phyloP scores from a whole-genome alignment of 2,797 vertebrate genomes.

The Diceros bicornis region DNA sequence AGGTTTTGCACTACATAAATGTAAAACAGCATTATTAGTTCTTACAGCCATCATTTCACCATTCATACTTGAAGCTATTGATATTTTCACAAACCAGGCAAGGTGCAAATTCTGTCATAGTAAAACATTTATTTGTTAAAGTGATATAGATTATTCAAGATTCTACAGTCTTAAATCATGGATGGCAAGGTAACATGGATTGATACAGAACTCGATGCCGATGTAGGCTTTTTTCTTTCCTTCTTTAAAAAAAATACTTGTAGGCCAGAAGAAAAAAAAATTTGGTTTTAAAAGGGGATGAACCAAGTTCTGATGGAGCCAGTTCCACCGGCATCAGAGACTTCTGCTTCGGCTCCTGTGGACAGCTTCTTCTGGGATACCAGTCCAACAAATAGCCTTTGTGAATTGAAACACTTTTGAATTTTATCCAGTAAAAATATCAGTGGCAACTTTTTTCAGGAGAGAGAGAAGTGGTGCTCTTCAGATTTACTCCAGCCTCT shows the following conservation, averaged over 20 bases:
- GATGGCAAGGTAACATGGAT: slow-evolving; percentile 84
- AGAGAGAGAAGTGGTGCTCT: slow-evolving; percentile 81
- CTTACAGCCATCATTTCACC: slow-evolving; percentile 39
- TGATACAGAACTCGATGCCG: slow-evolving; percentile 84
- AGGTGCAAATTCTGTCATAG: slow-evolving; percentile 81
- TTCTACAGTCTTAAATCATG: slow-evolving; percentile 89
- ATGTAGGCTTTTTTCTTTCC: slow-evolving; percentile 65
- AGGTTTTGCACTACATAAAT: background rate
- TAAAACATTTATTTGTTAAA: slow-evolving; percentile 92
- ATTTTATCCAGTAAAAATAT: slow-evolving; percentile 84
- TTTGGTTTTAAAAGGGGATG: slow-evolving; percentile 78
- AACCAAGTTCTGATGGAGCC: slow-evolving; percentile 59
- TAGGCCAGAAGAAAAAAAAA: slow-evolving; percentile 85
- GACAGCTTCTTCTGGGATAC: slow-evolving; percentile 66
- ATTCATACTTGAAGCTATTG: slow-evolving; percentile 20
- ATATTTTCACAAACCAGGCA: slow-evolving; percentile 79
- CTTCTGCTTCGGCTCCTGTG: slow-evolving; percentile 77
- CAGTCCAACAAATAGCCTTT: slow-evolving; percentile 65
- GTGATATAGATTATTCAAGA: slow-evolving; percentile 89
- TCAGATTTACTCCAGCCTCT: slow-evolving; percentile 87
- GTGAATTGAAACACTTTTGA: slow-evolving; percentile 80
- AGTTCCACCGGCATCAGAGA: slow-evolving; percentile 24
- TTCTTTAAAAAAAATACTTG: slow-evolving; percentile 84
- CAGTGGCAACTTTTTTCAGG: slow-evolving; percentile 72
- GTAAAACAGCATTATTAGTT: slow-evolving; percentile 4